These are phyloP conservation scores for Drosophila rufa DNA, from an alignment of 1,140 invertebrate genomes.

Conservation along the genomic window DNA sequence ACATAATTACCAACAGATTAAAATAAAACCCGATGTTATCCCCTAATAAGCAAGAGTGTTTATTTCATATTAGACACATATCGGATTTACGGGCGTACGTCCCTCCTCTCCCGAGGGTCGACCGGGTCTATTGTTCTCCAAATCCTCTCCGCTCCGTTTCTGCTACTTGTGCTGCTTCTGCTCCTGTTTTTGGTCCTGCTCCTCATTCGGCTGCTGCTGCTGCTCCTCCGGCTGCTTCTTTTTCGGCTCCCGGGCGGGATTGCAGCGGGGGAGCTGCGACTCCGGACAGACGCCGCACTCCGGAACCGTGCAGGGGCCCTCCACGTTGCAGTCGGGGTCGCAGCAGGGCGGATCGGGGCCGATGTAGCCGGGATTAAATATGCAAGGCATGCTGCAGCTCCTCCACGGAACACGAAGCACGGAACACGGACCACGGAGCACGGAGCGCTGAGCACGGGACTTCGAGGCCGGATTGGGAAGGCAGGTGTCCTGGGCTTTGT, in stretches of 20 bases:
- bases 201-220: not conserved
- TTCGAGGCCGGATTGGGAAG: slow-evolving; percentile 11
- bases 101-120: not conserved
- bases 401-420: slow-evolving; percentile 2
- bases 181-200: not conserved
- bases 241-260: slow-evolving; percentile 7
- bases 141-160: not conserved
- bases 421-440: not conserved
- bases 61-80: slow-evolving; percentile 13
- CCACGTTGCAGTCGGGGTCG: slow-evolving; percentile 51
- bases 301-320: slow-evolving; percentile 30
- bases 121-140: not conserved
- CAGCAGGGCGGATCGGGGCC: slow-evolving; percentile 66
- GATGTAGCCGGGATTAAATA: slow-evolving; percentile 73
- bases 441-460: not conserved
- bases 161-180: not conserved
- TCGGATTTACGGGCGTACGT: not conserved
- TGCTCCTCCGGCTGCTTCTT: not conserved
- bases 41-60: not conserved
- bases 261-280: slow-evolving; percentile 20
- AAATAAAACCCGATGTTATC: not conserved
- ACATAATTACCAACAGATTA: not conserved
- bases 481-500: slow-evolving; percentile 35
- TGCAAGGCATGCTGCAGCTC: slow-evolving; percentile 48
- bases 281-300: slow-evolving; percentile 57